A percentile compares a stretch with the other conserved stretches of the same genome.
These are phyloP conservation scores for Tiaroga cobitis DNA, from an alignment of 2,797 vertebrate genomes.

Conservation along the genomic window DNA sequence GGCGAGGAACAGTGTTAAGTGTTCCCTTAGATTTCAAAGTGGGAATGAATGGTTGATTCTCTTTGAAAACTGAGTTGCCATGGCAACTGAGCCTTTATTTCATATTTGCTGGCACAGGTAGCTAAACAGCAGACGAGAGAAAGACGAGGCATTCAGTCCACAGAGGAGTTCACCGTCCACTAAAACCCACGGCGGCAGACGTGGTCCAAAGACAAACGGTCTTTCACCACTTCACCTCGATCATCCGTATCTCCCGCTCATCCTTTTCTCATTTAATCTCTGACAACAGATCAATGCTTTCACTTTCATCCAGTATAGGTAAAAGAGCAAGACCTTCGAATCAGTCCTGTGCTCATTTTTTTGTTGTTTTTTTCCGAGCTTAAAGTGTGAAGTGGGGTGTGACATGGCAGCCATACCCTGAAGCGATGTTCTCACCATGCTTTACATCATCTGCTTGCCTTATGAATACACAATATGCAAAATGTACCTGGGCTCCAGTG, in stretches of 20 bases:
- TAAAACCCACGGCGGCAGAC: constrained; percentile 17
- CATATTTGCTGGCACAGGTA: constrained; percentile 66
- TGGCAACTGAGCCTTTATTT: constrained; percentile 77
- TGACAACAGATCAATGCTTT: constrained; percentile 25
- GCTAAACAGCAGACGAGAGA: constrained; percentile 59
- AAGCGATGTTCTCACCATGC: constrained; percentile 38
- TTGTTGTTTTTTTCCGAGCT: constrained; percentile 11
- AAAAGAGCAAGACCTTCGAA: constrained; percentile 40
- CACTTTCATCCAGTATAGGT: constrained; percentile 21
- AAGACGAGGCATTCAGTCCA: constrained; percentile 48
- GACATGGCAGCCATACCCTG: constrained; percentile 34
- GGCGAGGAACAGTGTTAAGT: constrained; percentile 79
- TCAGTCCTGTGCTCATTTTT: neutral
- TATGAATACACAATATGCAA: constrained; percentile 55
- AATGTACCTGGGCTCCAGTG: constrained; percentile 46
- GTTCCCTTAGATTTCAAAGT: constrained; percentile 75
- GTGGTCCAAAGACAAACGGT: constrained; percentile 20
- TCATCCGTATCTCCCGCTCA: neutral
- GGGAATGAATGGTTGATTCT: constrained; percentile 79
- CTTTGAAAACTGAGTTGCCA: constrained; percentile 79
- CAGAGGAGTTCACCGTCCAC: constrained; percentile 35
- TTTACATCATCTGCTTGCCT: constrained; percentile 39
- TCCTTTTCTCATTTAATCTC: constrained; percentile 16
- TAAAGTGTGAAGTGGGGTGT: constrained; percentile 4
- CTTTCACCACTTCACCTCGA: constrained; percentile 18